Base-by-base conservation (phyloP, 2,888 invertebrate species). In the Polyommatus iphigenia region DNA sequence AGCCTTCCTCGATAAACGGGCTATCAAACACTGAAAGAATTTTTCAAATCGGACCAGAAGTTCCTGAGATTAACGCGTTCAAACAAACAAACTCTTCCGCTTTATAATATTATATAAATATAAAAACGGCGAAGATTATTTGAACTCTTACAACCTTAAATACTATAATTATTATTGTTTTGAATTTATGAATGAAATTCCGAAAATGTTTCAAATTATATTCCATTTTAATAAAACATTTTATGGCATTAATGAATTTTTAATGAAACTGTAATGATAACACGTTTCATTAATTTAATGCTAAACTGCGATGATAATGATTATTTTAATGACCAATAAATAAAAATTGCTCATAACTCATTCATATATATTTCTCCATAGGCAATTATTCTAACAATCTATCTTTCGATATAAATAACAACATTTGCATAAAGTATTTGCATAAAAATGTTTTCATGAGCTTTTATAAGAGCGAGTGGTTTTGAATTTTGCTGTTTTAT, bases 301-400 rank as follows among this genome's bases (percentile, higher is more conserved):
- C 18, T 29, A 29, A 50, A 50, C 50, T 75, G 29, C 29, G 75
- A 75, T 75, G 75, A 54, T 75, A 50, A 75, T 75, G 75, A 75
- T 50, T 75, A 75, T 24, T 75, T 75, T 75, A 75, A 75, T 54
- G 75, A 54, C 50, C 75, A 24, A 15, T 46, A 75, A 75, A 50
- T 75, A 75, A 46, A 73, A 46, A 41, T 50, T 50, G 50, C 75
- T 75, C 75, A 75, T 73, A 73, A 73, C 41, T 75, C 75, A 24
- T 54, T 75, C 75, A 24, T 75, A 46, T 75, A 46, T 73, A 24
- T 73, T 73, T 46, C 46, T 73, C 46, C 46, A 46, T 73, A 73
- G 24, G 41, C 73, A 73, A 46, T 73, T 46, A 73, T 46, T 73
- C 24, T 46, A 73, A 50, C 73, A 18, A 73, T 73, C 41, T 50